Conservation (phyloP, 2,888 invertebrate species). For the Heteromyza rotundicornis region DNA sequence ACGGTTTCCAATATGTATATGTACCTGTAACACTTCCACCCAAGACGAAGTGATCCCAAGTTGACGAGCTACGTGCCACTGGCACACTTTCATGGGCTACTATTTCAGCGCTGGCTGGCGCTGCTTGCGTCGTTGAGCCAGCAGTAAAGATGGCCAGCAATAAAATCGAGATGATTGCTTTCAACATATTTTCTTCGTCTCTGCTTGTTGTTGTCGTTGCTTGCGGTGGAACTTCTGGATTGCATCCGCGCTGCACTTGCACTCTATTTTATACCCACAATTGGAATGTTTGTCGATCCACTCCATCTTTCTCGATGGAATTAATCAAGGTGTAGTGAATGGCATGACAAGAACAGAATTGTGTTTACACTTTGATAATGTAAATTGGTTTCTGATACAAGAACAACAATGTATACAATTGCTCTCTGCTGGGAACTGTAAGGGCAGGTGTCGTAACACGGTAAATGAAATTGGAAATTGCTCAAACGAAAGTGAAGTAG, state of each 20-base stretch:
- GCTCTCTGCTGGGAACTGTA: too few relatives aligned
- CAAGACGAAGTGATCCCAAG: slow-evolving; percentile 27
- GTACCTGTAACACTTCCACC: slow-evolving; percentile 25
- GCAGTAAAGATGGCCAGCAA: not conserved
- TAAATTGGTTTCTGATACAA: not conserved
- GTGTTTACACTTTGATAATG: slow-evolving; percentile 1
- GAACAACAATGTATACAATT: too few relatives aligned
- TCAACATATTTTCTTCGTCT: not conserved
- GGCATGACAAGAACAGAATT: not conserved
- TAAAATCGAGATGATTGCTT: not conserved
- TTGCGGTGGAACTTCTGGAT: not conserved
- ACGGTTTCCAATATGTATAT: too few relatives aligned
- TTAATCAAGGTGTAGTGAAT: not conserved
- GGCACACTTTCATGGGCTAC: not conserved
- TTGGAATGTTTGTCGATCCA: not conserved
- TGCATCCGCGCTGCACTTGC: not conserved
- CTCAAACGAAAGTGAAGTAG: too few relatives aligned
- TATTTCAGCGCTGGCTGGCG: too few relatives aligned
- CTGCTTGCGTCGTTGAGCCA: not conserved
- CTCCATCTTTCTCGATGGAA: not conserved
- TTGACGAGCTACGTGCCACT: not conserved
- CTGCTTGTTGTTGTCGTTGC: not conserved
- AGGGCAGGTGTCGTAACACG: too few relatives aligned
- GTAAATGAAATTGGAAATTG: too few relatives aligned
- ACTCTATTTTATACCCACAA: not conserved